Evolutionary conservation across 2,113 vertebrate species (phyloP).

Genomic region (Orientallactaga bullata): DNA sequence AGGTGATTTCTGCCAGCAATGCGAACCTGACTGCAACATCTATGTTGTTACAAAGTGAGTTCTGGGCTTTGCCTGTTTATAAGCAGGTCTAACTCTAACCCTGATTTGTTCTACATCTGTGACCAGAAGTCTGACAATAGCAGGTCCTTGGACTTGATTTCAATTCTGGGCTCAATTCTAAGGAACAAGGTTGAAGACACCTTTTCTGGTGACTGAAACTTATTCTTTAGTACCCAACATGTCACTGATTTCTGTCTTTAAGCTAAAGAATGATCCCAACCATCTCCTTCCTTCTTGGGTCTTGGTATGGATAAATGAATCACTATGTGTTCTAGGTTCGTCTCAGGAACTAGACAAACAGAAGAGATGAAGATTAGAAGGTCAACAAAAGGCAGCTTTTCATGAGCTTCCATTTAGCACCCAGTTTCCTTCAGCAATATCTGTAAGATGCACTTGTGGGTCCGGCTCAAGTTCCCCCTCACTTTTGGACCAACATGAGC

Average conservation of each 20-base stretch:
- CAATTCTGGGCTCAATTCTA: background rate
- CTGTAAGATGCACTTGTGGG: slow-evolving; percentile 50
- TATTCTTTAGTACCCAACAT: background rate
- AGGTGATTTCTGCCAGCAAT: too few relatives aligned
- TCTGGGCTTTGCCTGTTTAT: background rate
- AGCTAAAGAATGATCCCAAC: slow-evolving; percentile 38
- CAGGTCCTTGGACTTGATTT: background rate
- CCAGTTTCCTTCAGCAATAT: background rate
- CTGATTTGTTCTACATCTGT: background rate
- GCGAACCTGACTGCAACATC: too few relatives aligned
- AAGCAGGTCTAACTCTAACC: background rate
- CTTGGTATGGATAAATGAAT: slow-evolving; percentile 21
- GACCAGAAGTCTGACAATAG: background rate
- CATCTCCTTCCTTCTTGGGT: background rate
- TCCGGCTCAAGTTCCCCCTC: slow-evolving; percentile 34
- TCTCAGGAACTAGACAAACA: slow-evolving; percentile 45
- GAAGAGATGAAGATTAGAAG: background rate
- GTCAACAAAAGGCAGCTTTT: background rate
- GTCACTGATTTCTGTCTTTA: background rate
- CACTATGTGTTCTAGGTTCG: slow-evolving; percentile 50
- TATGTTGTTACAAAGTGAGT: background rate
- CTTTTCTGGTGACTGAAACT: background rate
- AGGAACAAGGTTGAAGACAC: background rate
- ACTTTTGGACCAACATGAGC: background rate
- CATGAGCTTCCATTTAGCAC: slow-evolving; percentile 12